phyloP scores from a whole-genome alignment of 2,797 vertebrate genomes.

The Hylomyscus alleni region DNA sequence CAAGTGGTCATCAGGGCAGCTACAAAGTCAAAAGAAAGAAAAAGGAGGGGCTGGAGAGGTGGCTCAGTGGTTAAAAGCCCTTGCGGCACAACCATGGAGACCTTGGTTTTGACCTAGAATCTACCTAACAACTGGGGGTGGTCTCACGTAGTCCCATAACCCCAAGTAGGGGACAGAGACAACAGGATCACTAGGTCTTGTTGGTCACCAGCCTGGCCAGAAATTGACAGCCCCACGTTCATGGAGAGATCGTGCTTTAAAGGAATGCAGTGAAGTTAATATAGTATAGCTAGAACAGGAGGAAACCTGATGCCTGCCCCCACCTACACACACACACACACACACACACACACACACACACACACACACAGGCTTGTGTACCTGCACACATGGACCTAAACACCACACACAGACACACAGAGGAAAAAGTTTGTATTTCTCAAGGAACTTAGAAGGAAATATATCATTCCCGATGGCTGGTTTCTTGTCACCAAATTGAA shows the following conservation, averaged over 20 bases:
- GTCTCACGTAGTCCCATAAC: not conserved
- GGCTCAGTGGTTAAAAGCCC: not conserved
- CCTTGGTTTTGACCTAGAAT: not conserved
- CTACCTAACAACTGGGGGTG: not conserved
- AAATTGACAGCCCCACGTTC: not conserved
- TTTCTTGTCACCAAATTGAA: slow-evolving; percentile 60
- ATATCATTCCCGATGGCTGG: not conserved
- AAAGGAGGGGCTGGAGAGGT: not conserved
- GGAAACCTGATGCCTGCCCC: not conserved
- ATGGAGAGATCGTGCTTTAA: not conserved
- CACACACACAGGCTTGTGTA: not conserved
- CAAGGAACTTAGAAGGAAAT: slow-evolving; percentile 3
- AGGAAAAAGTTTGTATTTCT: not conserved
- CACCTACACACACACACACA: too few relatives aligned
- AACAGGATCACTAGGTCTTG: not conserved
- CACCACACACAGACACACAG: not conserved
- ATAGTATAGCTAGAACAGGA: not conserved
- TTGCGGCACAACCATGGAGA: too few relatives aligned
- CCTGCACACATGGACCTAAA: not conserved
- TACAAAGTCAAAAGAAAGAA: not conserved
- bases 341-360: not conserved
- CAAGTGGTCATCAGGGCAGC: not conserved
- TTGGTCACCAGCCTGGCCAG: not conserved
- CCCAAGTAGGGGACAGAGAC: not conserved
- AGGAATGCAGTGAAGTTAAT: not conserved